Conservation (phyloP, 1,140 invertebrate genomes). For the Chironomus tepperi region DNA sequence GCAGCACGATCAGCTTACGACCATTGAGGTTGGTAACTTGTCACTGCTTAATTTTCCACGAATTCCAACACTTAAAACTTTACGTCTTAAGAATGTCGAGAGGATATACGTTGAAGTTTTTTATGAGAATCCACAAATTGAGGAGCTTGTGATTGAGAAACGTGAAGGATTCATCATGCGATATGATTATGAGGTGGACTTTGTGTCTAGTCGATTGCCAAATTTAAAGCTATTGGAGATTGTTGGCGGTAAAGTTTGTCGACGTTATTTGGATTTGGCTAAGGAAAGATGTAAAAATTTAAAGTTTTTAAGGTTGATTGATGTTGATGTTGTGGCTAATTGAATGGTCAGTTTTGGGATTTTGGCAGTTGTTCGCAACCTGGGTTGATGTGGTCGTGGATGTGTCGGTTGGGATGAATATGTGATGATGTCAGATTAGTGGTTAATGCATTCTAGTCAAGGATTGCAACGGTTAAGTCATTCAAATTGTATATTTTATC, state of each 20-base stretch:
- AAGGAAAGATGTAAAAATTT: background rate
- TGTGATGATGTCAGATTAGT: no score
- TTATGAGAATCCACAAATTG: background rate
- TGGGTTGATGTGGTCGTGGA: no score
- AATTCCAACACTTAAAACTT: background rate
- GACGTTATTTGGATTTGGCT: background rate
- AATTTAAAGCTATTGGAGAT: constrained; percentile 8
- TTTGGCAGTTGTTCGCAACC: no score
- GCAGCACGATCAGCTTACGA: background rate
- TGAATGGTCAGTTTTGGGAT: background rate
- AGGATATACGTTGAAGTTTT: background rate
- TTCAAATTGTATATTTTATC: no score
- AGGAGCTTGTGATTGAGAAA: background rate
- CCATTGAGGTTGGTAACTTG: background rate
- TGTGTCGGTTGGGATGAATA: no score
- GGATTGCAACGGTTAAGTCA: no score
- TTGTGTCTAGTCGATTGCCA: background rate
- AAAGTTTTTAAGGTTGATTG: background rate
- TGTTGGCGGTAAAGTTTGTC: background rate
- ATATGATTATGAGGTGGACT: background rate
- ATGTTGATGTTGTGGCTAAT: constrained; percentile 1
- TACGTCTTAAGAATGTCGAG: background rate
- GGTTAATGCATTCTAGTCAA: no score
- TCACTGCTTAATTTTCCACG: background rate
- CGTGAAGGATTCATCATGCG: background rate